A percentile compares a stretch with the other conserved stretches of the same genome.
Evolutionary conservation across 2,797 vertebrate species (phyloP).

Genomic region (Limosa lapponica): DNA sequence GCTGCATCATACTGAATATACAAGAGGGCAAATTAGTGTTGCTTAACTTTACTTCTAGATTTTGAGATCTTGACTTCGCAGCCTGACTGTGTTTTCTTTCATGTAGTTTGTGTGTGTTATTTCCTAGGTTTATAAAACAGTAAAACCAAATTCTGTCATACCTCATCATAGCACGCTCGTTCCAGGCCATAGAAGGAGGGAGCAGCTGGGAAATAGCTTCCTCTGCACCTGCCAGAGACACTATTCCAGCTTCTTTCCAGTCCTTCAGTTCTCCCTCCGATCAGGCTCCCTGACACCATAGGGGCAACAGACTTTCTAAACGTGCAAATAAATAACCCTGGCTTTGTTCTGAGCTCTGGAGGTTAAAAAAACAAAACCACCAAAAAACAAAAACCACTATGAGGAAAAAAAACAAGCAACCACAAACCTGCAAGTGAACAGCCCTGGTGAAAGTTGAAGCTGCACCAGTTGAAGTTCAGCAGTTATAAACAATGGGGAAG

Average conservation of each 20-base stretch:
- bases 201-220: not conserved
- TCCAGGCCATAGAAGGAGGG: not conserved
- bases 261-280: not conserved
- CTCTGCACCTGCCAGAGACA: not conserved
- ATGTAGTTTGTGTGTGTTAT: not conserved
- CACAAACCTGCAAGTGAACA: not conserved
- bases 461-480: not conserved
- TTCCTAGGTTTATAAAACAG: not conserved
- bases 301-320: not conserved
- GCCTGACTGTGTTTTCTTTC: not conserved
- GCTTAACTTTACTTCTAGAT: not conserved
- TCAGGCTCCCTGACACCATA: not conserved
- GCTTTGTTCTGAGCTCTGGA: not conserved
- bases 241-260: not conserved
- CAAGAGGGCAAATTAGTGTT: conserved; percentile 37
- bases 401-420: no score
- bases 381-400: no score
- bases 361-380: not conserved
- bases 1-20: conserved; percentile 34
- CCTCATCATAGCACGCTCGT: not conserved
- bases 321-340: not conserved
- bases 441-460: not conserved
- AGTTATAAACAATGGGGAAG: not conserved
- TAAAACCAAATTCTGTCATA: not conserved
- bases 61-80: not conserved